Base-by-base conservation (phyloP, 1,140 invertebrate species). In the Penaeus indicus region DNA sequence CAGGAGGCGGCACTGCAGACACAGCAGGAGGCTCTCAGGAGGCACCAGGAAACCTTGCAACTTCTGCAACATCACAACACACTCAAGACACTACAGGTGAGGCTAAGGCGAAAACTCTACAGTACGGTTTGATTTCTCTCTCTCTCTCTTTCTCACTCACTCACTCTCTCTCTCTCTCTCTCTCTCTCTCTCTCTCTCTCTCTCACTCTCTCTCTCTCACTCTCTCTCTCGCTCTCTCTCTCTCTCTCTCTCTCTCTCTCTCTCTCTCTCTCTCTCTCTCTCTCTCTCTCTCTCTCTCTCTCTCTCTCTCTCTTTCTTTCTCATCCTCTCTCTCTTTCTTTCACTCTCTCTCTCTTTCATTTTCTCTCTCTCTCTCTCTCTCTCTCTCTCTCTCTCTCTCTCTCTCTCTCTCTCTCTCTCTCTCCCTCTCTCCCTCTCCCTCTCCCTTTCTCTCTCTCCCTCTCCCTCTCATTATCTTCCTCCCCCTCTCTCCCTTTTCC, bases 81-180 rank as follows among this genome's bases (percentile, higher is more conserved):
- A 91, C 93, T 95, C 60, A 94, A 95, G 90, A 94, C 95, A 91
- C 90, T 95, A 54, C 94, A 95, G 92, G 94, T 94, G 88, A 91
- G 92, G 91, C 21, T 21, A 61, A 60, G 64, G 38, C 32, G 5
- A 42, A 3, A 61, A 7, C 60, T 32, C 38, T 54, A 27, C 1
- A 47, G 4, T 42, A n/a, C 16, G 0, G 63, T 13, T 1, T 38
- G 22, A 3, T 11, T 25, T 32, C 0, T 5, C 81, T 82, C 54
- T 22, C 81, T 83, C 22, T 60, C n/a, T 21, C 21, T 61, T 25
- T 60, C 60, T 82, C 80, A 25, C 61, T 25, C 61, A 32, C 38
- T 2, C 80, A 8, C 80, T n/a, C 18, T 1, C 21, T 32, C 4
- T 62, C 54, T 32, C 80, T 62, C 60, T 62, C 54, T 63, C 54